These are phyloP conservation scores for Vanessa cardui DNA, from an alignment of 2,888 invertebrate species.

Conservation along the genomic window DNA sequence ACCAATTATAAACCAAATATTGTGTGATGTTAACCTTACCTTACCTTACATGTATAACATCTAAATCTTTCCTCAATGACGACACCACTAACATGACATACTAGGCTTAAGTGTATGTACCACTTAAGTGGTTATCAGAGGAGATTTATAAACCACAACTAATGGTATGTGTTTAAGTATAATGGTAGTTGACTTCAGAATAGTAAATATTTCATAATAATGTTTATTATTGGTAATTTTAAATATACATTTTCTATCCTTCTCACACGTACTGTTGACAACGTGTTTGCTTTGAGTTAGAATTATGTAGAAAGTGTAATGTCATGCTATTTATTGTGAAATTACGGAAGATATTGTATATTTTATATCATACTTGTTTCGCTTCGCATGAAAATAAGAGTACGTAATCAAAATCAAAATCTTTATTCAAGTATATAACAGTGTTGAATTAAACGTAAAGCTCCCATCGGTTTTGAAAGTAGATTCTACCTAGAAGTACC, in stretches of 20 bases:
- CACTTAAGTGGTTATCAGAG: constrained; percentile 23
- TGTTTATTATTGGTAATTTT: constrained; percentile 1
- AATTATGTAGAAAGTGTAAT: background rate
- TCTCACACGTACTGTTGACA: background rate
- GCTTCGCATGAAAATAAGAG: too few relatives aligned
- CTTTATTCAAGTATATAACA: too few relatives aligned
- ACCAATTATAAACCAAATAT: background rate
- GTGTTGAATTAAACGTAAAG: too few relatives aligned
- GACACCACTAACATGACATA: constrained; percentile 7
- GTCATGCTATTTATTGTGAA: background rate
- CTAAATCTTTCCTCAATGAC: constrained; percentile 10
- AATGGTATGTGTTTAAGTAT: constrained; percentile 19
- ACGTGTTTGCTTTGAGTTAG: background rate
- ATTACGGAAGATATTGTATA: too few relatives aligned
- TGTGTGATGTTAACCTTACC: background rate
- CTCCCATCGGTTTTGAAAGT: too few relatives aligned
- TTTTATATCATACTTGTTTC: too few relatives aligned
- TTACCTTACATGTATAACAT: background rate
- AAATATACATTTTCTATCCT: background rate
- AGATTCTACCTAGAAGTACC: too few relatives aligned
- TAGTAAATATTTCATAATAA: constrained; percentile 7
- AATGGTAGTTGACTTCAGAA: constrained; percentile 2
- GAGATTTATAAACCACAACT: constrained; percentile 27
- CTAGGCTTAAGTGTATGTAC: constrained; percentile 12
- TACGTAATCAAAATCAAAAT: too few relatives aligned